Percentiles rank a stretch among this genome's conserved stretches.
phyloP scores from a whole-genome alignment of 2,888 invertebrate genomes.

The Sylvicola cinctus region DNA sequence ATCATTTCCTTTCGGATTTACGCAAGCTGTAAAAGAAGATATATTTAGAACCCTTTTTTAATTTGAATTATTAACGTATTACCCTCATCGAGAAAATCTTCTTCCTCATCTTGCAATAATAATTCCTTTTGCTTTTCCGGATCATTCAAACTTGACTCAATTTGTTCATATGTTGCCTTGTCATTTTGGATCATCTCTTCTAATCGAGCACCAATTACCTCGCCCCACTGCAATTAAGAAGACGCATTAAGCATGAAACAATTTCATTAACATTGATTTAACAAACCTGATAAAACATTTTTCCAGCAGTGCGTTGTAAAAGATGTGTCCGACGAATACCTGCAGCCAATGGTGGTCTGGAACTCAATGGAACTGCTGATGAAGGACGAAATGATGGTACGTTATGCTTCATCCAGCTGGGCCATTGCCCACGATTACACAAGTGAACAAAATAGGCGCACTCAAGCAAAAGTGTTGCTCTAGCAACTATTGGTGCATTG shows the following conservation, averaged over 20 bases:
- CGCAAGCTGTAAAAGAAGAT: conserved; percentile 21
- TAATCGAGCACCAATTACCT: conserved; percentile 66
- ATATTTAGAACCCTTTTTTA: conserved; percentile 1
- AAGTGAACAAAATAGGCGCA: conserved; percentile 93
- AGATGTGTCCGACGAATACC: conserved; percentile 43
- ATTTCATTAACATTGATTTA: neutral
- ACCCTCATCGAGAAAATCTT: conserved; percentile 96
- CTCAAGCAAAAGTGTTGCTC: conserved; percentile 83
- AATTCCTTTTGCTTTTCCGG: conserved; percentile 61
- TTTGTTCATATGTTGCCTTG: conserved; percentile 43
- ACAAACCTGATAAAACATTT: conserved; percentile 73
- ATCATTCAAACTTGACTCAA: conserved; percentile 45
- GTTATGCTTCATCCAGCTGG: conserved; percentile 88
- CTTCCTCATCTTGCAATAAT: conserved; percentile 73
- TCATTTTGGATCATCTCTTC: conserved; percentile 81
- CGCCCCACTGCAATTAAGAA: conserved; percentile 17
- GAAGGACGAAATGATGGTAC: conserved; percentile 52
- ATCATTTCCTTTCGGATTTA: conserved; percentile 47
- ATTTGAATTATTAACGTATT: conserved; percentile 6
- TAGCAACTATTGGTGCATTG: conserved; percentile 79
- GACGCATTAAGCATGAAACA: neutral
- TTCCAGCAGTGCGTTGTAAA: conserved; percentile 77
- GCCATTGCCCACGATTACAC: conserved; percentile 98
- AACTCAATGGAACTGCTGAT: conserved; percentile 31
- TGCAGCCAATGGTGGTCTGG: conserved; percentile 28